Percentiles rank a stretch among this genome's conserved stretches.
These are phyloP conservation scores for Oryzaephilus surinamensis DNA, from an alignment of 1,140 invertebrate species.

Conservation along the genomic window DNA sequence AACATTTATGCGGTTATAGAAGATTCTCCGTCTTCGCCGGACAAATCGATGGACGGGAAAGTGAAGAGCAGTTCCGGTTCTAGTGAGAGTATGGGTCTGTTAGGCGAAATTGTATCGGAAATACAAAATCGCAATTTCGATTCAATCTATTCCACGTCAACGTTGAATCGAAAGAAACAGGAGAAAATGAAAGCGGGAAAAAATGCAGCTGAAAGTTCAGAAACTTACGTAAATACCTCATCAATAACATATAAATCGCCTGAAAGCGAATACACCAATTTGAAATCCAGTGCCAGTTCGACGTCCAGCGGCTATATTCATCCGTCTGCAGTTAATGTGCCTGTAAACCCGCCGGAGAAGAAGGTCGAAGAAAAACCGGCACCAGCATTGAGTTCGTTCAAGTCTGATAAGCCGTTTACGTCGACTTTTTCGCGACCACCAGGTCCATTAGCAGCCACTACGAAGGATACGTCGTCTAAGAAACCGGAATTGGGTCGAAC, in stretches of 20 bases:
- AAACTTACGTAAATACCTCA: slow-evolving; percentile 42
- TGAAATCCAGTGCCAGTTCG: slow-evolving; percentile 45
- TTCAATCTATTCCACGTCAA: slow-evolving; percentile 72
- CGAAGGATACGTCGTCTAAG: slow-evolving; percentile 8
- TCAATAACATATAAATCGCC: slow-evolving; percentile 44
- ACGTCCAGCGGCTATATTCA: slow-evolving; percentile 63
- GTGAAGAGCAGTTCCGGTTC: slow-evolving; percentile 36
- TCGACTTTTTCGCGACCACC: slow-evolving; percentile 25
- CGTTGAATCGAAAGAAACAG: slow-evolving; percentile 50
- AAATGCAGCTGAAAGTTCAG: slow-evolving; percentile 36
- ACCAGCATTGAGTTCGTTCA: slow-evolving; percentile 22
- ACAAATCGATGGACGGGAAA: slow-evolving; percentile 42
- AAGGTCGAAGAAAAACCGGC: slow-evolving; percentile 9
- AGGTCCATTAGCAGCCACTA: slow-evolving; percentile 8
- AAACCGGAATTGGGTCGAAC: slow-evolving; percentile 6
- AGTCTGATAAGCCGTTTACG: slow-evolving; percentile 27
- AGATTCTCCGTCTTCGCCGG: slow-evolving; percentile 45
- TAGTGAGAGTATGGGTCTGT: slow-evolving; percentile 53
- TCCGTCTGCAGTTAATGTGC: slow-evolving; percentile 55
- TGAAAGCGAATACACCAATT: slow-evolving; percentile 48
- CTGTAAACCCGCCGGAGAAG: slow-evolving; percentile 24
- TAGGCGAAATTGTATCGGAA: slow-evolving; percentile 77
- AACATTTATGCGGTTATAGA: slow-evolving; percentile 82
- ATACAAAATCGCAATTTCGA: slow-evolving; percentile 75
- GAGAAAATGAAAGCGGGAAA: slow-evolving; percentile 33